Percentiles rank a stretch among this genome's conserved stretches.
Conservation (phyloP, 2,797 vertebrate genomes). For the Avahi laniger region DNA sequence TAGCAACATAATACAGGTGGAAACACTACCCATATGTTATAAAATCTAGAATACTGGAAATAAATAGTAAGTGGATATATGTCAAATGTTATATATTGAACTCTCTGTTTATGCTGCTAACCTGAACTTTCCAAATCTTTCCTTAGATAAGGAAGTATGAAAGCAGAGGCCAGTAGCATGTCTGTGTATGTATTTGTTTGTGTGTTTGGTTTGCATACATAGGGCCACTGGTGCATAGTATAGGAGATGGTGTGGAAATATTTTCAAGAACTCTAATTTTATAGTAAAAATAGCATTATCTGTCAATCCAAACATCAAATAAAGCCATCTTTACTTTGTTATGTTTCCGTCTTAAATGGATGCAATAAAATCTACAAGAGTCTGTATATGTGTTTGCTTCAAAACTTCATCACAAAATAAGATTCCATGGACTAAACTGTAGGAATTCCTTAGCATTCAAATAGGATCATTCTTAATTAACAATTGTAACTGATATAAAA, state of each 20-base stretch:
- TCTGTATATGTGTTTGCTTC: neutral
- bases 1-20: neutral
- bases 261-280: slow-evolving; percentile 7
- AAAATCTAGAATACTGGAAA: neutral
- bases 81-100: neutral
- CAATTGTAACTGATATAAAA: neutral
- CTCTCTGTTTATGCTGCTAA: neutral
- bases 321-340: neutral
- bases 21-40: neutral
- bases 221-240: neutral
- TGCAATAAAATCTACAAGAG: neutral
- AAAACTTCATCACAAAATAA: neutral
- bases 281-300: neutral
- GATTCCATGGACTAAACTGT: neutral
- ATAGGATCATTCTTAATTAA: neutral
- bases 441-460: neutral
- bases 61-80: neutral
- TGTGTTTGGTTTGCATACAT: neutral
- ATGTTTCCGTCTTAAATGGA: neutral
- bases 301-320: neutral
- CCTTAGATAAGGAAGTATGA: neutral
- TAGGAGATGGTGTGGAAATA: neutral
- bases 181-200: neutral
- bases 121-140: neutral
- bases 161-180: neutral